Base-by-base conservation (phyloP, 2,797 vertebrate genomes). In the Carapus acus region DNA sequence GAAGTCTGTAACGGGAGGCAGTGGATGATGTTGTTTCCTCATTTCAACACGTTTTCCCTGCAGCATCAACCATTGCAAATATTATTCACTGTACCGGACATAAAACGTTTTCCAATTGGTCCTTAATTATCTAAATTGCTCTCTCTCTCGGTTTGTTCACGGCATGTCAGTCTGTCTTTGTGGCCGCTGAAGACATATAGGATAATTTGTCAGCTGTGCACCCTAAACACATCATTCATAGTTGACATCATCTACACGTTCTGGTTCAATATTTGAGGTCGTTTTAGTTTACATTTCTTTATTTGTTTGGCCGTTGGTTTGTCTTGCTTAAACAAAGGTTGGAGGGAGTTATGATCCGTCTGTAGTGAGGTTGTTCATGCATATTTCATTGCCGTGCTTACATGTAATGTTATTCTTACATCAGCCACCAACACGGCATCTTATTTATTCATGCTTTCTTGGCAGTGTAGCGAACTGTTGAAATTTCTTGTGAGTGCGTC, bases 371-470 rank as follows among this genome's bases (percentile, higher is more conserved):
- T 49, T 54, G 58, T 65, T 65, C 65, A 74, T 85, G 55, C 71
- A 85, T 83, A 80, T 81, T 80, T 78, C 43, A 83, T 22, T 69
- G 47, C 23, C 72, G 43, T 69, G 53, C 41, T 78, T 67, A 62
- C 36, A 59, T 60, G 54, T 74, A 42, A 61, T 68, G 56, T 49
- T 69, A 55, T 57, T 66, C 52, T 69, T 21, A 22, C 49, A 56
- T 60, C 67, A 73, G 51, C 56, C 49, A 62, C 60, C 50, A 66
- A 42, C 58, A 51, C 44, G 39, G 56, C 49, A 59, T 66, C 50
- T 78, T 82, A 69, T 79, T 79, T 82, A 81, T 83, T 82, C 31
- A 83, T 76, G 76, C 43, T 63, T 55, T 54, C 53, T 43, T 75
- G 51, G 37, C 41, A 38, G 14, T 64, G n/a, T 27, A 49, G 24